Evolutionary conservation across 2,113 vertebrate species (phyloP).

Genomic region (Atlantisia rogersi): DNA sequence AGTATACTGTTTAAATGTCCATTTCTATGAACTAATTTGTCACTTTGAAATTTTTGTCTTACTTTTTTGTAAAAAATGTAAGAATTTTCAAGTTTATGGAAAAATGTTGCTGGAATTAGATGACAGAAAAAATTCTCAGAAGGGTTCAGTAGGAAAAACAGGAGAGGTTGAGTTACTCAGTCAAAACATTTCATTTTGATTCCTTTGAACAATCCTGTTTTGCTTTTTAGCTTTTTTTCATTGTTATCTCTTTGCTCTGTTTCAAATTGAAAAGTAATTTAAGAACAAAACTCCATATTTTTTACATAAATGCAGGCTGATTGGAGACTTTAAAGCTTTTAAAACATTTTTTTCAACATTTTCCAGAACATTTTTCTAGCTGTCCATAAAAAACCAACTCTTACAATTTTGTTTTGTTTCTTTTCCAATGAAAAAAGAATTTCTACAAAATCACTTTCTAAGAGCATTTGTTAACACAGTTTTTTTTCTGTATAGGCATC

Average conservation of each 20-base stretch:
- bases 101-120: neutral
- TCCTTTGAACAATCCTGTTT: neutral
- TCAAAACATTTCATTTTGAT: neutral
- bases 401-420: neutral
- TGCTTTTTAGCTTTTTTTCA: neutral
- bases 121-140: neutral
- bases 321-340: neutral
- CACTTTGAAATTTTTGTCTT: neutral
- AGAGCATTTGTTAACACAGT: neutral
- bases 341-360: neutral
- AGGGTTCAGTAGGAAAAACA: neutral
- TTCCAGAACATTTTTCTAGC: neutral
- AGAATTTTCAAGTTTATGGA: neutral
- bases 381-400: neutral
- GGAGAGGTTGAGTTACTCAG: neutral
- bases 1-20: neutral
- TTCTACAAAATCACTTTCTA: neutral
- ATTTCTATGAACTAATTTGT: neutral
- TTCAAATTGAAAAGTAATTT: neutral
- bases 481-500: neutral
- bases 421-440: neutral
- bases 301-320: rapidly evolving
- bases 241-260: neutral
- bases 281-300: rapidly evolving
- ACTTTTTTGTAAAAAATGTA: neutral